Percentiles rank a stretch among this genome's conserved stretches.
These are phyloP conservation scores for Bactericera cockerelli DNA, from an alignment of 1,140 invertebrate species.

Conservation along the genomic window DNA sequence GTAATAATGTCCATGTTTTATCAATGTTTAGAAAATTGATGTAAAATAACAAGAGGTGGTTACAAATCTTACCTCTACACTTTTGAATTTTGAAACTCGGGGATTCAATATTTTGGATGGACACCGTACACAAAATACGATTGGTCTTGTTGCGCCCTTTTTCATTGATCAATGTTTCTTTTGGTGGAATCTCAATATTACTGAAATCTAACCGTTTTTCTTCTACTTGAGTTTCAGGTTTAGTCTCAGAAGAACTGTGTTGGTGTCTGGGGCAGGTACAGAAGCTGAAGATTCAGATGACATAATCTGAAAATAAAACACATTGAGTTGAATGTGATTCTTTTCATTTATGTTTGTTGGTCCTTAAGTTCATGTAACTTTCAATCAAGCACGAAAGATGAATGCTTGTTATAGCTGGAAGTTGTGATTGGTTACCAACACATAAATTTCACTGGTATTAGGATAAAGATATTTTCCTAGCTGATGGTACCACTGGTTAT, in stretches of 20 bases:
- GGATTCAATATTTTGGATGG: slow-evolving; percentile 53
- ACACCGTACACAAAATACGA: slow-evolving; percentile 52
- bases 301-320: slow-evolving; percentile 1
- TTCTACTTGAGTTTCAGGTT: not conserved
- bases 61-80: slow-evolving; percentile 37
- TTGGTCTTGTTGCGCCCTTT: slow-evolving; percentile 47
- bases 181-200: slow-evolving; percentile 1
- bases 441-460: no score
- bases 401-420: no score
- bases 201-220: slow-evolving; percentile 3
- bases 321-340: no score
- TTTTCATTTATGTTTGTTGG: no score
- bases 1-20: no score
- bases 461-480: no score
- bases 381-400: no score
- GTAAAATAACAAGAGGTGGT: no score
- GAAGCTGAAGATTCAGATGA: not conserved
- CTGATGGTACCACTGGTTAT: no score
- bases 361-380: no score
- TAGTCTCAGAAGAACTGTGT: not conserved
- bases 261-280: not conserved
- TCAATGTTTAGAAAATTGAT: no score
- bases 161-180: slow-evolving; percentile 26
- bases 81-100: slow-evolving; percentile 37
- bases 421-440: no score